A percentile compares a stretch with the other conserved stretches of the same genome.
Conservation (phyloP, 2,888 invertebrate species). For the Mesorhabditis belari region DNA sequence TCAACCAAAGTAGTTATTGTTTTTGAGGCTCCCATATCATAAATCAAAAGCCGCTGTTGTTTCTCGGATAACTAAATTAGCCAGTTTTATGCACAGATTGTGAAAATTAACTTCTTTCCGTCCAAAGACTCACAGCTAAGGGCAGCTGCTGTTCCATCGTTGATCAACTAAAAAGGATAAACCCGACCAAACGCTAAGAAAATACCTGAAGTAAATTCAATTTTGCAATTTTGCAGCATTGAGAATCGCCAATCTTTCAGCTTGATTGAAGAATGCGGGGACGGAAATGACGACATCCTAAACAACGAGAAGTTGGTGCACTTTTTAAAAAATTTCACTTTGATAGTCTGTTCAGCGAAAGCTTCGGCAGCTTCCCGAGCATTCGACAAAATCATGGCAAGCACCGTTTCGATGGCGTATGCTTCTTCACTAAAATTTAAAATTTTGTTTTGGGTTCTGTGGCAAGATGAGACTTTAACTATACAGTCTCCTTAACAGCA, state of each 20-base stretch:
- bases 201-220: slow-evolving; percentile 64
- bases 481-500: not conserved
- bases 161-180: slow-evolving; percentile 74
- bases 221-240: slow-evolving; percentile 82
- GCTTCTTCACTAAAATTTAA: slow-evolving; percentile 36
- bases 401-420: slow-evolving; percentile 81
- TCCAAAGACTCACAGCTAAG: slow-evolving; percentile 93
- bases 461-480: too few species aligned
- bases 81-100: not conserved
- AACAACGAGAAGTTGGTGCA: slow-evolving; percentile 54
- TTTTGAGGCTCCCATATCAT: slow-evolving; percentile 93
- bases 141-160: slow-evolving; percentile 90
- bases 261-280: slow-evolving; percentile 92
- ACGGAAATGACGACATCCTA: slow-evolving; percentile 91
- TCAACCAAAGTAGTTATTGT: slow-evolving; percentile 83
- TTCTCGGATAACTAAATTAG: slow-evolving; percentile 17
- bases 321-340: not conserved
- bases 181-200: not conserved
- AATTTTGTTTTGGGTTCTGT: too few species aligned
- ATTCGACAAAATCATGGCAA: slow-evolving; percentile 83
- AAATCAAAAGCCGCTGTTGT: slow-evolving; percentile 69
- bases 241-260: slow-evolving; percentile 79
- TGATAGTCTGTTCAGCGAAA: slow-evolving; percentile 59
- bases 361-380: slow-evolving; percentile 82
- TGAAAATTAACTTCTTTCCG: slow-evolving; percentile 64